phyloP scores from a whole-genome alignment of 2,797 vertebrate genomes.

The Molossus alvarezi region DNA sequence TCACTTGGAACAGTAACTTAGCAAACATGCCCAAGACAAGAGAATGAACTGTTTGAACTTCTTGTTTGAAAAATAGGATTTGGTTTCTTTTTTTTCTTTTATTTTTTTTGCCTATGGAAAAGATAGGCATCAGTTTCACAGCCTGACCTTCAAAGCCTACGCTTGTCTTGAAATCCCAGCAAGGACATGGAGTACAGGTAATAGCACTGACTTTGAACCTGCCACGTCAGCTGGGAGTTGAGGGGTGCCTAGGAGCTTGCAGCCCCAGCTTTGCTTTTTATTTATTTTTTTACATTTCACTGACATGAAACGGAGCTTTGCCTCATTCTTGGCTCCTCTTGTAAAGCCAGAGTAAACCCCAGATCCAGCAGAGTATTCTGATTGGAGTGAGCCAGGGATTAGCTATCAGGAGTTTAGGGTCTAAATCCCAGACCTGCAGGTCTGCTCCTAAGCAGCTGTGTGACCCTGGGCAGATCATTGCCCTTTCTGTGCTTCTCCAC shows the following conservation, averaged over 20 bases:
- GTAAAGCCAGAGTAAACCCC: not conserved
- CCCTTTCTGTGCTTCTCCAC: not conserved
- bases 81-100: not conserved
- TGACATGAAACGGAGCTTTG: not conserved
- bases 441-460: not conserved
- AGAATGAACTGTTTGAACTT: not conserved
- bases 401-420: not conserved
- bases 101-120: not conserved
- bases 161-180: not conserved
- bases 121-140: not conserved
- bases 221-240: not conserved
- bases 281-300: not conserved
- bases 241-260: not conserved
- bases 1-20: constrained; percentile 66
- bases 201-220: not conserved
- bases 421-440: not conserved
- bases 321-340: constrained; percentile 7
- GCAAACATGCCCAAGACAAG: constrained; percentile 11
- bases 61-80: constrained; percentile 7
- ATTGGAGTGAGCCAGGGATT: not conserved
- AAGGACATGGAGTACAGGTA: not conserved
- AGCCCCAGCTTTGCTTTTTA: not conserved
- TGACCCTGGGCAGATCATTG: not conserved
- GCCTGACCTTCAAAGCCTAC: not conserved
- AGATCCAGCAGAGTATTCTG: not conserved